These are phyloP conservation scores for Tapirus terrestris DNA, from an alignment of 2,113 vertebrate genomes.

Conservation along the genomic window DNA sequence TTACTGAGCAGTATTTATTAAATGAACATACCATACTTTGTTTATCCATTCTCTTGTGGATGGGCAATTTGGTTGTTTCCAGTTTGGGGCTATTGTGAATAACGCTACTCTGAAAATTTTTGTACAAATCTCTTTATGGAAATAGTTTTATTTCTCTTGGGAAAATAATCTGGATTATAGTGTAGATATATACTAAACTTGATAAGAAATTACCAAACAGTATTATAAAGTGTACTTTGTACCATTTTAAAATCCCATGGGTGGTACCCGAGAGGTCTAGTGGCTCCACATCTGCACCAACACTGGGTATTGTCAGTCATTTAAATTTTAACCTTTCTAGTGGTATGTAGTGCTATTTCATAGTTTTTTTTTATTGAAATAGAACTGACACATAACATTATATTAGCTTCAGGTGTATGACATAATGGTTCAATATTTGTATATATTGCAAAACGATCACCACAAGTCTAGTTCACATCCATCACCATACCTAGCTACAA, in stretches of 20 bases:
- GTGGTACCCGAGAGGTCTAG: not conserved
- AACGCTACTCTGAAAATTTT: not conserved
- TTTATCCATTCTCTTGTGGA: not conserved
- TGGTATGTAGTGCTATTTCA: not conserved
- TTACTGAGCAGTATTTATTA: not conserved
- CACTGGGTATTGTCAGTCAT: not conserved
- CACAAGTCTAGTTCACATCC: not conserved
- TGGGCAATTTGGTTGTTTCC: not conserved
- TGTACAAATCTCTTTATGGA: not conserved
- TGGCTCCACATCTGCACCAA: not conserved
- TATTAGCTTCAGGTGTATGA: not conserved
- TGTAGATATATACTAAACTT: not conserved
- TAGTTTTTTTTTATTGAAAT: not conserved
- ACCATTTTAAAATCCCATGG: not conserved
- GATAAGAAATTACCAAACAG: not conserved
- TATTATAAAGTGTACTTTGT: not conserved
- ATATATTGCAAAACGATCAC: not conserved
- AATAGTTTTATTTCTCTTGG: not conserved
- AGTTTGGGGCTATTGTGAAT: not conserved
- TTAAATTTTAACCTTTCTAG: not conserved
- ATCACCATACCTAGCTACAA: not conserved
- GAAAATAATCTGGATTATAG: not conserved
- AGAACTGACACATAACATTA: not conserved
- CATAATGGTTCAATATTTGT: not conserved
- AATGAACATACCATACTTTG: not conserved